These are phyloP conservation scores for Brachypteracias leptosomus DNA, from an alignment of 2,113 vertebrate species.

Conservation along the genomic window DNA sequence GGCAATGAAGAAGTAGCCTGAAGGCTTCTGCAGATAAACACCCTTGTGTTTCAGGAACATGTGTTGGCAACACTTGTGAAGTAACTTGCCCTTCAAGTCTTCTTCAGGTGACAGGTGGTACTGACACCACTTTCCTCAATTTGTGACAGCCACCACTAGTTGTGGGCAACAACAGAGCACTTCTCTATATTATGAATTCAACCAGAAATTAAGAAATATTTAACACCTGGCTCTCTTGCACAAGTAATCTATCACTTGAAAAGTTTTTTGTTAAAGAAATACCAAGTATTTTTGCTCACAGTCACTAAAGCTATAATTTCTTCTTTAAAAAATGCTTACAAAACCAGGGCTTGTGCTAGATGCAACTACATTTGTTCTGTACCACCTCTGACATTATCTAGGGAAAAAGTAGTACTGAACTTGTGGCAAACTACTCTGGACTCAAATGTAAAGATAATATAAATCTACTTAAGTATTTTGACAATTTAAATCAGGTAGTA, in stretches of 20 bases:
- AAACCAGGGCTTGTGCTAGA: background rate
- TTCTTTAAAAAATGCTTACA: background rate
- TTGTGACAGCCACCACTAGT: background rate
- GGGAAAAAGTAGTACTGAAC: background rate
- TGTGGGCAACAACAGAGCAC: background rate
- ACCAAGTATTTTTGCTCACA: background rate
- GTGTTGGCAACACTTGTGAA: background rate
- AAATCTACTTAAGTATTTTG: background rate
- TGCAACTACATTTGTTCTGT: background rate
- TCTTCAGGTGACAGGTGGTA: background rate
- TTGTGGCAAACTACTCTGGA: background rate
- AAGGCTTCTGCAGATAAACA: background rate
- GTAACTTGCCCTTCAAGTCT: background rate
- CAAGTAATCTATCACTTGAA: background rate
- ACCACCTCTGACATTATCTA: background rate
- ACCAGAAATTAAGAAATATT: background rate
- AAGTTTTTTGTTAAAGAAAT: background rate
- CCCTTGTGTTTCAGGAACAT: background rate
- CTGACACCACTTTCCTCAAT: background rate
- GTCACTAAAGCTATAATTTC: background rate
- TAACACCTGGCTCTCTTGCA: background rate
- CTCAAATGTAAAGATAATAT: background rate
- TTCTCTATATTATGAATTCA: background rate
- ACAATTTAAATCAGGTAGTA: background rate
- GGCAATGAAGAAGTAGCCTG: background rate